Conservation (phyloP, 1,140 invertebrate species). For the Temnothorax longispinosus region DNA sequence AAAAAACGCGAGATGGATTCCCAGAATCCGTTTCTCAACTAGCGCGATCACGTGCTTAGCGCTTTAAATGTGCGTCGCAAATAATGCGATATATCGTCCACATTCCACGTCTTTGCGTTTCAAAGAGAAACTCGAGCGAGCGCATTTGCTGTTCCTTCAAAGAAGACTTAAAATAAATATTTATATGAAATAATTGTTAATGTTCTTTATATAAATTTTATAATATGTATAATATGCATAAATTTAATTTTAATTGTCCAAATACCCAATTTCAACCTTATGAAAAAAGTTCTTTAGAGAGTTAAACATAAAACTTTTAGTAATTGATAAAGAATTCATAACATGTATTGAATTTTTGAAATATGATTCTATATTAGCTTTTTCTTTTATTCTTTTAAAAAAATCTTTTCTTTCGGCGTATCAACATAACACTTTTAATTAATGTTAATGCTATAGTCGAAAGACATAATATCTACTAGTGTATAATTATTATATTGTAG, state of each 20-base stretch:
- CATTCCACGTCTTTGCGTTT: background rate
- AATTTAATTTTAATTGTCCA: background rate
- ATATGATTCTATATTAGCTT: background rate
- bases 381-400: background rate
- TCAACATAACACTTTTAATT: background rate
- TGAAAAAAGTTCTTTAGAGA: background rate
- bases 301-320: background rate
- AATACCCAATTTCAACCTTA: background rate
- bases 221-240: background rate
- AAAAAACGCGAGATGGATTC: conserved; percentile 21
- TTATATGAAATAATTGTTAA: background rate
- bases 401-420: background rate
- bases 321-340: background rate
- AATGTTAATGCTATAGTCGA: background rate
- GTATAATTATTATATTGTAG: background rate
- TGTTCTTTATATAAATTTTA: background rate
- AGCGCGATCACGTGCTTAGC: background rate
- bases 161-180: background rate
- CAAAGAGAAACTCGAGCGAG: background rate
- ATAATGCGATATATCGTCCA: background rate
- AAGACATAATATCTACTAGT: background rate
- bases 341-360: background rate
- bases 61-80: conserved; percentile 18
- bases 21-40: background rate
- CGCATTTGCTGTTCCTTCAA: background rate